phyloP scores from a whole-genome alignment of 2,888 invertebrate species.

The Sturmia bella region DNA sequence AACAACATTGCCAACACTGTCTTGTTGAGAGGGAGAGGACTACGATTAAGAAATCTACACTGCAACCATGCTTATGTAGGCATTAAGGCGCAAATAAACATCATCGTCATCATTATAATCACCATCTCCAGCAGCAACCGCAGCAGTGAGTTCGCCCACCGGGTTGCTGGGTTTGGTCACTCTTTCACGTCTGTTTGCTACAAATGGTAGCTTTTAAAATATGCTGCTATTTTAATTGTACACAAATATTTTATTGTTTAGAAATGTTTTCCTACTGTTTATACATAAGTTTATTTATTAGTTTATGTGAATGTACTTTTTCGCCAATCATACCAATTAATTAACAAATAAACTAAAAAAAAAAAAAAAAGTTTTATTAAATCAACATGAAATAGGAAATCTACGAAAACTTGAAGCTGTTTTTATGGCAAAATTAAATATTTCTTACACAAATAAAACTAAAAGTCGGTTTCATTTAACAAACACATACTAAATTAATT shows the following conservation, averaged over 20 bases:
- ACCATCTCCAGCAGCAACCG: constrained; percentile 20
- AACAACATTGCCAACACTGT: constrained; percentile 38
- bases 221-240: constrained; percentile 37
- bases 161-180: constrained; percentile 24
- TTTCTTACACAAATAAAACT: too few species aligned
- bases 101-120: constrained; percentile 28
- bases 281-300: not conserved
- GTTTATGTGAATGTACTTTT: not conserved
- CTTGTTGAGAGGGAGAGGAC: not conserved
- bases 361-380: too few species aligned
- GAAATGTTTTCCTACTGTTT: not conserved
- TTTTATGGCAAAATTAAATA: too few species aligned
- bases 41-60: constrained; percentile 30
- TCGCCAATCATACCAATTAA: constrained; percentile 42
- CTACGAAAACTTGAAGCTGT: too few species aligned
- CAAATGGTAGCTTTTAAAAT: constrained; percentile 32
- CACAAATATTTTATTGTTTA: constrained; percentile 9
- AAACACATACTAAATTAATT: too few species aligned
- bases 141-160: constrained; percentile 11
- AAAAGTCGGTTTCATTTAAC: too few species aligned
- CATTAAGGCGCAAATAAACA: constrained; percentile 30
- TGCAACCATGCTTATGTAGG: not conserved
- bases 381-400: too few species aligned
- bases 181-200: constrained; percentile 6
- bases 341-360: constrained; percentile 44